Evolutionary conservation across 2,888 invertebrate species (phyloP).

Genomic region (Byasa hedistus): DNA sequence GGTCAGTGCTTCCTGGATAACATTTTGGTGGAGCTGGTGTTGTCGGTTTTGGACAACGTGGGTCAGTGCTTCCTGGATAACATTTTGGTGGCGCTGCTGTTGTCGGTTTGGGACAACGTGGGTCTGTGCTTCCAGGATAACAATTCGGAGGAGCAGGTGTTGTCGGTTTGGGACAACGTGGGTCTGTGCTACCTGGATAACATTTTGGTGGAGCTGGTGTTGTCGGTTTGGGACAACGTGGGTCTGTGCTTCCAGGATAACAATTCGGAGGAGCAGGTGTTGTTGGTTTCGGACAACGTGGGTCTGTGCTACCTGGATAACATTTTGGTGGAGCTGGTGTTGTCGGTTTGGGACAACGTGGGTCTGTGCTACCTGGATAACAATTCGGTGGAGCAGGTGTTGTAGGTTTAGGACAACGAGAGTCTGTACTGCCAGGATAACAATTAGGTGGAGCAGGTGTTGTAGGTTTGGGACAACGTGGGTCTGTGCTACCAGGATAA

Average conservation of each 20-base stretch:
- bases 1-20: constrained; percentile 42
- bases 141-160: constrained; percentile 40
- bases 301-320: constrained; percentile 40
- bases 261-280: constrained; percentile 26
- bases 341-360: constrained; percentile 41
- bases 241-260: constrained; percentile 35
- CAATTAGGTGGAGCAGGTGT: constrained; percentile 47
- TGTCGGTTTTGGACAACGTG: constrained; percentile 26
- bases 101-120: constrained; percentile 39
- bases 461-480: constrained; percentile 49
- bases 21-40: constrained; percentile 40
- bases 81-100: constrained; percentile 21
- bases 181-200: neutral
- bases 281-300: constrained; percentile 38
- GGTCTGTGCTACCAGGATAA: constrained; percentile 53
- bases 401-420: constrained; percentile 53
- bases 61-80: neutral
- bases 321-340: constrained; percentile 39
- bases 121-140: constrained; percentile 44
- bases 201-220: constrained; percentile 23
- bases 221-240: constrained; percentile 39
- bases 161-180: constrained; percentile 27
- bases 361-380: constrained; percentile 46
- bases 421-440: constrained; percentile 57
- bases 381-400: constrained; percentile 46